Evolutionary conservation across 1,140 invertebrate genomes (phyloP).

Genomic region (Pseudomyrmex pallidus): DNA sequence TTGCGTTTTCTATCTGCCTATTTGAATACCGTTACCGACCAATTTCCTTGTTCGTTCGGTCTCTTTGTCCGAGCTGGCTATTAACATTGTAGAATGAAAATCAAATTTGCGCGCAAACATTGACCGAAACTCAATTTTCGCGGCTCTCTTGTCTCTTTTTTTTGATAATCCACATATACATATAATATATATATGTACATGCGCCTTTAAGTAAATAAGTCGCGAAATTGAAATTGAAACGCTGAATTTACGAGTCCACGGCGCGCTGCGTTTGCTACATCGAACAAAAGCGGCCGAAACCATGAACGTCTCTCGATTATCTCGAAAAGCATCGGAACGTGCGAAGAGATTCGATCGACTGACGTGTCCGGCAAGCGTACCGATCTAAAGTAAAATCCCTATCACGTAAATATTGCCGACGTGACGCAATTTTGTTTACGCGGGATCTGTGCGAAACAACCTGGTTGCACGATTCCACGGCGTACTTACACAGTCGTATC

Average conservation of each 20-base stretch:
- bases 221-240: slow-evolving; percentile 66
- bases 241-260: slow-evolving; percentile 31
- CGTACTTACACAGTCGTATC: background rate
- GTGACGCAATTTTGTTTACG: slow-evolving; percentile 44
- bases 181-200: background rate
- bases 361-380: background rate
- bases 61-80: slow-evolving; percentile 37
- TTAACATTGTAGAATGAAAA: slow-evolving; percentile 59
- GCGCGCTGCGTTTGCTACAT: slow-evolving; percentile 31
- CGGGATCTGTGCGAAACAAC: background rate
- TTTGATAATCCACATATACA: background rate
- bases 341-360: background rate
- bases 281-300: slow-evolving; percentile 15
- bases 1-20: slow-evolving; percentile 44
- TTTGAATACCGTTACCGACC: slow-evolving; percentile 55
- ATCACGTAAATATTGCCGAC: slow-evolving; percentile 36
- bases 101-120: slow-evolving; percentile 61
- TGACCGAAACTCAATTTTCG: slow-evolving; percentile 34
- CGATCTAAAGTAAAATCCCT: background rate
- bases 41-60: slow-evolving; percentile 24
- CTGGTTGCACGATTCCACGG: background rate
- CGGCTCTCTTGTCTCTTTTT: background rate
- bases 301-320: background rate
- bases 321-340: background rate
- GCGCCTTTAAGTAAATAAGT: slow-evolving; percentile 56